These are phyloP conservation scores for Scrobipalpa atriplicella DNA, from an alignment of 2,888 invertebrate genomes.

Conservation along the genomic window DNA sequence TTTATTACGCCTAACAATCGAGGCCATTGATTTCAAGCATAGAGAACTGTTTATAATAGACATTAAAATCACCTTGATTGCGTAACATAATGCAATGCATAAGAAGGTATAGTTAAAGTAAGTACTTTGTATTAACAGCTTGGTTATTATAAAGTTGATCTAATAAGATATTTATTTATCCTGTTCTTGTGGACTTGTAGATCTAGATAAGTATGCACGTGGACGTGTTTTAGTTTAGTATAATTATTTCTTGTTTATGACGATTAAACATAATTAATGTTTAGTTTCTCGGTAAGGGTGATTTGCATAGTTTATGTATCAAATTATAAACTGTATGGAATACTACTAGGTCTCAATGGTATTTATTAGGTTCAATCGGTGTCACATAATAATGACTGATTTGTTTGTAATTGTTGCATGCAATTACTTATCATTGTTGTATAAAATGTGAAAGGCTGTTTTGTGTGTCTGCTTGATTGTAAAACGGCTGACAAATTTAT, in stretches of 20 bases:
- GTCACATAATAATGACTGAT: background rate
- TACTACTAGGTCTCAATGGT: slow-evolving; percentile 9
- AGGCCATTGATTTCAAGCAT: too few species aligned
- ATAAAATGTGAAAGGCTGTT: too few species aligned
- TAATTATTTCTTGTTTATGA: slow-evolving; percentile 20
- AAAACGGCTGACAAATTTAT: too few species aligned
- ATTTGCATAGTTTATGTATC: slow-evolving; percentile 22
- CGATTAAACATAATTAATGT: slow-evolving; percentile 23
- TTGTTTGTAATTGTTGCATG: background rate
- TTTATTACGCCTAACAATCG: too few species aligned
- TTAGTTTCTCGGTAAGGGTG: slow-evolving; percentile 12
- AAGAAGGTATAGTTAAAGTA: background rate
- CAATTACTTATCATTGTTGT: too few species aligned
- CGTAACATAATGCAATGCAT: background rate
- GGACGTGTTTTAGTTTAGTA: slow-evolving; percentile 10
- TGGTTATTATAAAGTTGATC: slow-evolving; percentile 15
- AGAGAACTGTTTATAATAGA: too few species aligned
- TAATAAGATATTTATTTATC: slow-evolving; percentile 21
- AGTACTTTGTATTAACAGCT: background rate
- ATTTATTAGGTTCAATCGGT: slow-evolving; percentile 7
- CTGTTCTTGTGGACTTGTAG: slow-evolving; percentile 5
- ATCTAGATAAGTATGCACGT: slow-evolving; percentile 20
- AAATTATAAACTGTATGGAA: slow-evolving; percentile 21
- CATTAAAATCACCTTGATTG: background rate
- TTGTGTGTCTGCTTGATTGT: too few species aligned